phyloP scores from a whole-genome alignment of 1,140 invertebrate genomes.

The Hylaeus volcanicus region DNA sequence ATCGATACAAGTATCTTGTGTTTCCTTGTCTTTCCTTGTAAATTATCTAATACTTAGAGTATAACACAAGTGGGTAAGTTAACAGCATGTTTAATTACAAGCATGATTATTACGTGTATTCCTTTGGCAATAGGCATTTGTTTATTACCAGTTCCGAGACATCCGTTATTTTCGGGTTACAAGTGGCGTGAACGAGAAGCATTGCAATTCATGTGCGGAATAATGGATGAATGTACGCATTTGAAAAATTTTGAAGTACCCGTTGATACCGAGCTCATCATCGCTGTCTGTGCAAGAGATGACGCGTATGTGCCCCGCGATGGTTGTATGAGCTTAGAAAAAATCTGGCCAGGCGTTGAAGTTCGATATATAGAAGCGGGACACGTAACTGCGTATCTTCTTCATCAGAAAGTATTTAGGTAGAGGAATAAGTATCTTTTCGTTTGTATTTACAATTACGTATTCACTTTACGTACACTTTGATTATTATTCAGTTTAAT shows the following conservation, averaged over 20 bases:
- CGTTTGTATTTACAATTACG: background rate
- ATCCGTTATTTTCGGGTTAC: conserved; percentile 67
- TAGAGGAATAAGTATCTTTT: conserved; percentile 73
- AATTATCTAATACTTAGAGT: background rate
- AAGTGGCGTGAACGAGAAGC: conserved; percentile 86
- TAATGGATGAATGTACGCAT: conserved; percentile 99
- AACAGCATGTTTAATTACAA: conserved; percentile 2
- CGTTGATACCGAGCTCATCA: conserved; percentile 92
- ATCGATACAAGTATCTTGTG: too few species aligned
- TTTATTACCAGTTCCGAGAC: conserved; percentile 71
- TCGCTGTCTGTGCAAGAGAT: conserved; percentile 91
- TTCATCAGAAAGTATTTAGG: conserved; percentile 93
- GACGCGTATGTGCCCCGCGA: conserved; percentile 96
- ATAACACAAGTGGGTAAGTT: background rate
- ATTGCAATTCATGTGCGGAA: conserved; percentile 96
- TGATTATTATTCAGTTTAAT: background rate
- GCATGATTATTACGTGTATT: conserved; percentile 37
- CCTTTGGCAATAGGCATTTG: conserved; percentile 69
- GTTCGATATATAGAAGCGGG: conserved; percentile 93
- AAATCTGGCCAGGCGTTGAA: conserved; percentile 95
- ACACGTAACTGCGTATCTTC: conserved; percentile 94
- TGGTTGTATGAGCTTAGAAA: conserved; percentile 88
- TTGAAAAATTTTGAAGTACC: conserved; percentile 94
- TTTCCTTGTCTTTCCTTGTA: background rate
- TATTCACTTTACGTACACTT: too few species aligned